phyloP scores from a whole-genome alignment of 2,797 vertebrate species.

The Betta splendens region DNA sequence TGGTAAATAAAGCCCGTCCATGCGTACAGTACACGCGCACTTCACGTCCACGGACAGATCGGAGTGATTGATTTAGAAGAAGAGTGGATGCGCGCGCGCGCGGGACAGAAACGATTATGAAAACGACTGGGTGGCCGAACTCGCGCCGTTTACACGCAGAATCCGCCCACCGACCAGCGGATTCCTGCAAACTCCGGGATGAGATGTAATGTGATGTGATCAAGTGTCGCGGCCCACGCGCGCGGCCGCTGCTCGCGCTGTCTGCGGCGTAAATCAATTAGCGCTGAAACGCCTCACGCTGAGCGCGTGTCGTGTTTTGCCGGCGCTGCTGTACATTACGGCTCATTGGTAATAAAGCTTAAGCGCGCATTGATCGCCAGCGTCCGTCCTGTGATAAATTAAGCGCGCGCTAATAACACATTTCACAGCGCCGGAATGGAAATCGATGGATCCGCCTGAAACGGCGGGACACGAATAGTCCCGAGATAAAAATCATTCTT shows the following conservation, averaged over 20 bases:
- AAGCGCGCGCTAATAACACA: neutral
- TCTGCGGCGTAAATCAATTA: neutral
- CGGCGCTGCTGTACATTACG: neutral
- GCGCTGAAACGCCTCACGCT: neutral
- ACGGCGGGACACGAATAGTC: neutral
- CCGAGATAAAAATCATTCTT: neutral
- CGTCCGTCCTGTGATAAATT: neutral
- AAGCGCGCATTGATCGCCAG: neutral
- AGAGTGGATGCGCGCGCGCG: too few relatives aligned
- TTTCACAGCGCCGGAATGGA: neutral
- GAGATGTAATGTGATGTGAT: neutral
- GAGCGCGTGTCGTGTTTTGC: neutral
- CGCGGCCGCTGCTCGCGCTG: neutral
- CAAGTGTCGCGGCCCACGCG: neutral
- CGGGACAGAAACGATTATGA: conserved; percentile 31
- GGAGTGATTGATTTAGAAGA: conserved; percentile 36
- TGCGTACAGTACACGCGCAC: conserved; percentile 48
- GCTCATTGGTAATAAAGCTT: neutral
- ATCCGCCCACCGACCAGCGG: too few relatives aligned
- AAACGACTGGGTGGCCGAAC: conserved; percentile 26
- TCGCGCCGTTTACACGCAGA: conserved; percentile 14
- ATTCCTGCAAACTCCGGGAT: too few relatives aligned
- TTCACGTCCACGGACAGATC: conserved; percentile 35
- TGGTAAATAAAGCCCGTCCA: conserved; percentile 61
- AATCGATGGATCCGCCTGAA: neutral